These are phyloP conservation scores for Origma solitaria DNA, from an alignment of 2,113 vertebrate species.

Conservation along the genomic window DNA sequence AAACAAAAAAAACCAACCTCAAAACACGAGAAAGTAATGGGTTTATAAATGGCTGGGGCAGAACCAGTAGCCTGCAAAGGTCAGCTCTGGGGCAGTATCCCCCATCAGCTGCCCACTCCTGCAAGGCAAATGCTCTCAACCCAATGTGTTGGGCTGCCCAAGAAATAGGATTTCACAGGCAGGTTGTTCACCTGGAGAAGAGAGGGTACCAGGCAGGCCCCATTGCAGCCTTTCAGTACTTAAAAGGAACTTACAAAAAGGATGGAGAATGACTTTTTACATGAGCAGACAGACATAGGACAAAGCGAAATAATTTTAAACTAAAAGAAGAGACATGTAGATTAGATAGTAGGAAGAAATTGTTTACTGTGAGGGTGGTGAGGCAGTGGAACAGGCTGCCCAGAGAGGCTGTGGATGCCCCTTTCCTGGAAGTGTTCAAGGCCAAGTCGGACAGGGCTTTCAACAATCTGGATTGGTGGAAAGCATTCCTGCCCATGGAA, in stretches of 20 bases:
- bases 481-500: too few species aligned
- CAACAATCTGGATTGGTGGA: not conserved
- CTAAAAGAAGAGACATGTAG: not conserved
- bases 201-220: not conserved
- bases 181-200: not conserved
- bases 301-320: not conserved
- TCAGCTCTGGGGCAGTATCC: not conserved
- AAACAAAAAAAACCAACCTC: too few species aligned
- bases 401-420: not conserved
- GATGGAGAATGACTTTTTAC: not conserved
- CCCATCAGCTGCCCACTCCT: fast-evolving
- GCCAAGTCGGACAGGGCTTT: not conserved
- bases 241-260: not conserved
- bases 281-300: not conserved
- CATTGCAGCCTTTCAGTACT: not conserved
- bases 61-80: not conserved
- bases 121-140: not conserved
- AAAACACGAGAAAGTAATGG: too few species aligned
- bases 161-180: not conserved
- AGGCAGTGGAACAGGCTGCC: not conserved
- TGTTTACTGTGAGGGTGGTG: not conserved
- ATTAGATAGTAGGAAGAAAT: not conserved
- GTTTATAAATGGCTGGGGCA: not conserved
- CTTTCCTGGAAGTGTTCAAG: not conserved
- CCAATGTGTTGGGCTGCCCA: fast-evolving